Evolutionary conservation across 2,113 vertebrate species (phyloP), one percentile per base, ranked within the genome.

Genomic region (Onychostruthus taczanowskii): DNA sequence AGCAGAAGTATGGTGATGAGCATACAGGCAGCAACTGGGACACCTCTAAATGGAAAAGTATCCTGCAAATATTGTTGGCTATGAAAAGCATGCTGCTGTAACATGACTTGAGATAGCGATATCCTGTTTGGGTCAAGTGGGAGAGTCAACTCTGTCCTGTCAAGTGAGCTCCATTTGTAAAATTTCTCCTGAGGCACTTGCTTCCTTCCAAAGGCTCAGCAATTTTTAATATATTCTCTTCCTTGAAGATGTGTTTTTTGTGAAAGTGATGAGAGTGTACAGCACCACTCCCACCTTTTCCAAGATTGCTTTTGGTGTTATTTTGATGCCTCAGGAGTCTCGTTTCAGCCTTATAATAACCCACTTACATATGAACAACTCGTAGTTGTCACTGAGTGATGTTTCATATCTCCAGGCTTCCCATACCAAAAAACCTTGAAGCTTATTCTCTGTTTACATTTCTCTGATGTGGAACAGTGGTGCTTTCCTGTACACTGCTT

Each of bases 371-470:
- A 73, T 27, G 78, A 93, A 86, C 35, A 64, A 75, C 68, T 73
- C 9, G 2, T 66, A 86, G 62, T 15, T 76, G 64, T 97, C 92
- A 90, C 77, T 61, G 67, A 94, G 27, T 47, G 68, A 64, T 61
- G 72, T 79, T 95, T 78, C 82, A 19, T 77, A 84, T 94, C 93
- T 87, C 67, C 59, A 89, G 84, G 90, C 81, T 91, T 90, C 70
- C 87, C 75, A 50, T 74, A 67, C 64, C 49, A 69, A 88, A 87
- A 92, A 94, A 89, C 55, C 87, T 97, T 70, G 56, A 97, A 96
- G 90, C 69, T 84, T 80, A 30, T 92, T 95, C 85, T 95, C 75
- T 97, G 92, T 96, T 98, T 97, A 89, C 46, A 13, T 86, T 96
- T 97, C 94, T 94, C 83, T 89, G 84, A 87, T 95, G 77, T 89